Evolutionary conservation across 2,113 vertebrate species (phyloP).

Genomic region (Cyanocitta stelleri): DNA sequence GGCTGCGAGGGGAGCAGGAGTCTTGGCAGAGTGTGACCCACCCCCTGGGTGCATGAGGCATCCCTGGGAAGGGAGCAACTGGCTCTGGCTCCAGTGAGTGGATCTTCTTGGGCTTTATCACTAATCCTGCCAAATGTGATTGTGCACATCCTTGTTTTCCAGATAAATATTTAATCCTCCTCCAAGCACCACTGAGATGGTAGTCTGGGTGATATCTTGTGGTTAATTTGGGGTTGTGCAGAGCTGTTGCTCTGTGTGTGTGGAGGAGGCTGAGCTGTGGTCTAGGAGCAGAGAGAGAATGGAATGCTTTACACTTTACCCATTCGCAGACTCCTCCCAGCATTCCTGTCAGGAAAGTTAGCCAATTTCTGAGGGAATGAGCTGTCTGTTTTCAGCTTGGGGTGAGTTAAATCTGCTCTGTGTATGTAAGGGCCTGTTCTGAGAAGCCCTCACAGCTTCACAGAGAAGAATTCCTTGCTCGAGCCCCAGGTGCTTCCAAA

Average conservation of each 20-base stretch:
- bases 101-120: background rate
- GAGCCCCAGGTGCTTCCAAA: background rate
- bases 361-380: background rate
- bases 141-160: background rate
- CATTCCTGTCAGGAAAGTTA: background rate
- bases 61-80: background rate
- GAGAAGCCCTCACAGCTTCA: background rate
- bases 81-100: background rate
- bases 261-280: background rate
- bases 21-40: background rate
- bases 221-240: background rate
- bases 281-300: background rate
- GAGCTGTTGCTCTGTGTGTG: background rate
- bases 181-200: background rate
- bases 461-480: background rate
- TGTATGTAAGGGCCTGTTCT: background rate
- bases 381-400: background rate
- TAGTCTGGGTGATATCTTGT: background rate
- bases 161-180: background rate
- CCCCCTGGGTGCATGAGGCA: accelerated
- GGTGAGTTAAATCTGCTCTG: background rate
- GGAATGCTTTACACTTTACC: background rate
- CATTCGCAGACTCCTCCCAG: background rate
- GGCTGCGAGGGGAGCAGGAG: background rate
- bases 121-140: background rate